These are phyloP conservation scores for Loriculus beryllinus DNA, from an alignment of 2,797 vertebrate species.

Conservation along the genomic window DNA sequence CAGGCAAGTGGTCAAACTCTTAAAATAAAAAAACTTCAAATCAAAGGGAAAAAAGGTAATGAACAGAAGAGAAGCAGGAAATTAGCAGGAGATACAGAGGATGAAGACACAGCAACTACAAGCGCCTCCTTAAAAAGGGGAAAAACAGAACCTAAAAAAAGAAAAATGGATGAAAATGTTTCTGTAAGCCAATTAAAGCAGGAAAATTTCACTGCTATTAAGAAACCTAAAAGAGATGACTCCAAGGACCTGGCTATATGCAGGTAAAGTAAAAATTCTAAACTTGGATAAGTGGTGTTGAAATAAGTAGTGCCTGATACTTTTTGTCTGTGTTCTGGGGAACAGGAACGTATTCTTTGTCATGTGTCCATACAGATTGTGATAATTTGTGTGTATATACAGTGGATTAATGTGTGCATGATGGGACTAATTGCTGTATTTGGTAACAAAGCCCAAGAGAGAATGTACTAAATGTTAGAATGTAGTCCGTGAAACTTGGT, in stretches of 20 bases:
- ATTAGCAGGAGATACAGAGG: constrained; percentile 81
- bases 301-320: background rate
- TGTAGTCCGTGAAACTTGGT: background rate
- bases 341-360: background rate
- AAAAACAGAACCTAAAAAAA: constrained; percentile 87
- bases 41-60: constrained; percentile 85
- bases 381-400: background rate
- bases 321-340: background rate
- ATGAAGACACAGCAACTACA: constrained; percentile 85
- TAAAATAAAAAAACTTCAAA: constrained; percentile 84
- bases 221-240: constrained; percentile 93
- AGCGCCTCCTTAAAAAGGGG: constrained; percentile 88
- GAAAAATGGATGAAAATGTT: constrained; percentile 85
- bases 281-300: background rate
- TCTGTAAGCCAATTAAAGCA: constrained; percentile 80
- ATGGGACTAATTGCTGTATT: background rate
- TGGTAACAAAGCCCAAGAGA: background rate
- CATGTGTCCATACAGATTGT: background rate
- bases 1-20: constrained; percentile 92
- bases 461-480: too few relatives aligned
- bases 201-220: constrained; percentile 84
- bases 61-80: constrained; percentile 86
- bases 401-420: background rate
- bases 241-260: constrained; percentile 91
- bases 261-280: constrained; percentile 79